Evolutionary conservation across 2,113 vertebrate genomes (phyloP).

Genomic region (Pelobates fuscus): DNA sequence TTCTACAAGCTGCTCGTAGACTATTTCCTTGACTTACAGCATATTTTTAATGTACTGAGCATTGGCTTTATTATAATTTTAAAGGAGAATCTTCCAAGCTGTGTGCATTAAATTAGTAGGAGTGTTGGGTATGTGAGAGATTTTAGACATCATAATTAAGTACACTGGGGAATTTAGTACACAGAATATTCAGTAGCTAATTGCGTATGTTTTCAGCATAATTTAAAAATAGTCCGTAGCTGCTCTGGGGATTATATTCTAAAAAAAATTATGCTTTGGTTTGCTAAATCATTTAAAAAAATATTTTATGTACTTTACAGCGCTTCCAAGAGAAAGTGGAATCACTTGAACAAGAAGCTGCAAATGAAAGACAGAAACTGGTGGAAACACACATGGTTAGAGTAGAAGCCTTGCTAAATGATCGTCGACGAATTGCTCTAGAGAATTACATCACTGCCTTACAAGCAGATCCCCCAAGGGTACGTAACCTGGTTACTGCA

Average conservation of each 20-base stretch:
- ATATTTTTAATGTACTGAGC: background rate
- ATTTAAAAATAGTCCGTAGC: background rate
- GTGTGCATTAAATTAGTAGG: background rate
- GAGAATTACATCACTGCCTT: constrained; percentile 94
- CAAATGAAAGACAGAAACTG: constrained; percentile 92
- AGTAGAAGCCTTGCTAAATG: constrained; percentile 94
- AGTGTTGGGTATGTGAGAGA: background rate
- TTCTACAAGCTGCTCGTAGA: background rate
- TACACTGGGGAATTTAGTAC: background rate
- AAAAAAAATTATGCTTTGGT: background rate
- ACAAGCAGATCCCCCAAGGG: constrained; percentile 81
- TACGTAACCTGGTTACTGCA: no score
- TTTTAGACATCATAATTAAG: background rate
- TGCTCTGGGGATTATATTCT: background rate
- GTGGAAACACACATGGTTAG: constrained; percentile 98
- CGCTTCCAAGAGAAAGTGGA: constrained; percentile 98
- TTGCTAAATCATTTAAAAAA: background rate
- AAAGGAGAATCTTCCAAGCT: background rate
- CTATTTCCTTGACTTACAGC: background rate
- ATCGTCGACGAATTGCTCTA: constrained; percentile 89
- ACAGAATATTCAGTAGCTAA: background rate
- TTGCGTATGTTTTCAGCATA: background rate
- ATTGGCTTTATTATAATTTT: background rate
- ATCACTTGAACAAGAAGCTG: constrained; percentile 92
- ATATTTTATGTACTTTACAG: constrained; percentile 60